Conservation (phyloP, 2,888 invertebrate species). For the Ectemnius lituratus region DNA sequence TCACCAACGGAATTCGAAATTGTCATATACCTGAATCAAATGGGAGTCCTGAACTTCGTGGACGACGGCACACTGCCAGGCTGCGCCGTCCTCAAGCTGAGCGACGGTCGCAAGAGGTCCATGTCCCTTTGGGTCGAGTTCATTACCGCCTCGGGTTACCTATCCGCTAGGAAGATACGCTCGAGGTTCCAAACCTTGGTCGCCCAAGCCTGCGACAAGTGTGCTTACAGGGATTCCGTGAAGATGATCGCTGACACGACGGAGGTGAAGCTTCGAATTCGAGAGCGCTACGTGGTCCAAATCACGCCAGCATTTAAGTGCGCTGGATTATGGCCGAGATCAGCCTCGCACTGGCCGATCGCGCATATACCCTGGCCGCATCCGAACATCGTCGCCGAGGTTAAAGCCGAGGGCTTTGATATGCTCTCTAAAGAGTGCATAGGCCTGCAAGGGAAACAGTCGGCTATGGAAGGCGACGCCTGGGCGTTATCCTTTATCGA, state of each 20-base stretch:
- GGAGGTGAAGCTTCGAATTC: constrained; percentile 92
- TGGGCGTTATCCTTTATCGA: constrained; percentile 95
- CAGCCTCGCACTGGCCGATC: constrained; percentile 96
- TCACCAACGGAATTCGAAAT: constrained; percentile 97
- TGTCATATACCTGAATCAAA: constrained; percentile 96
- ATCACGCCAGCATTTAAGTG: constrained; percentile 97
- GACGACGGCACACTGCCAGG: constrained; percentile 96
- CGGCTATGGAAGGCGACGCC: constrained; percentile 96
- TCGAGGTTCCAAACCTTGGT: constrained; percentile 94
- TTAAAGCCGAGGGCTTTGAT: constrained; percentile 97
- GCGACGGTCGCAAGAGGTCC: constrained; percentile 96
- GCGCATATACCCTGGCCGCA: constrained; percentile 96
- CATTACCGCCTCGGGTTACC: constrained; percentile 96
- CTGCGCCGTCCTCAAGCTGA: constrained; percentile 95
- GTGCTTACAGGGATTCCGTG: constrained; percentile 93
- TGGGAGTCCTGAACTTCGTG: constrained; percentile 98
- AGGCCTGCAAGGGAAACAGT: constrained; percentile 89
- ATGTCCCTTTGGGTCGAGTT: constrained; percentile 99
- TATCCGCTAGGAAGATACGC: constrained; percentile 95
- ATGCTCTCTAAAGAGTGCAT: constrained; percentile 92
- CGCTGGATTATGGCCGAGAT: constrained; percentile 95
- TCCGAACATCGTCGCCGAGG: constrained; percentile 93
- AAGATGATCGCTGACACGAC: constrained; percentile 96
- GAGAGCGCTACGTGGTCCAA: constrained; percentile 94
- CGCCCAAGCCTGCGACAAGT: constrained; percentile 94